These are phyloP conservation scores for Ecliptopera silaceata DNA, from an alignment of 2,888 invertebrate genomes.

Conservation along the genomic window DNA sequence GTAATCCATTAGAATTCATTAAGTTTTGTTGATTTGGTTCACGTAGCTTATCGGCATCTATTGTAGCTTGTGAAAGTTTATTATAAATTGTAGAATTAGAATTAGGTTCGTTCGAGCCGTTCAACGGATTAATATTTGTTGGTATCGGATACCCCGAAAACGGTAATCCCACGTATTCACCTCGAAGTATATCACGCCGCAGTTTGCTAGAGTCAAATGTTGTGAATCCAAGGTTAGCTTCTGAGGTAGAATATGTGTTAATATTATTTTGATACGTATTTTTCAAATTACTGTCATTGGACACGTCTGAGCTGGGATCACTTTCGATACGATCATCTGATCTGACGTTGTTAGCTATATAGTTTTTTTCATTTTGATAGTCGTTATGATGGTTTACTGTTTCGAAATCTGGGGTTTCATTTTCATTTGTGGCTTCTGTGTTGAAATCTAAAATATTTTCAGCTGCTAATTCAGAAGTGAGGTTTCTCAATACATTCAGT, in stretches of 20 bases:
- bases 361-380: neutral
- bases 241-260: neutral
- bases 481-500: constrained; percentile 23
- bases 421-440: constrained; percentile 7
- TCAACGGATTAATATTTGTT: neutral
- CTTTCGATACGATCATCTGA: neutral
- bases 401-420: neutral
- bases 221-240: neutral
- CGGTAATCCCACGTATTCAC: constrained; percentile 4
- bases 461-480: constrained; percentile 22
- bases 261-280: neutral
- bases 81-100: neutral
- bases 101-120: neutral
- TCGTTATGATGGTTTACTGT: neutral
- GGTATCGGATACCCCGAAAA: constrained; percentile 5
- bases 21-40: neutral
- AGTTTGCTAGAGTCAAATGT: constrained; percentile 16
- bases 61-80: constrained; percentile 10
- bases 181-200: constrained; percentile 12
- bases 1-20: constrained; percentile 1
- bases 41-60: neutral
- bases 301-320: neutral
- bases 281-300: neutral
- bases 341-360: neutral
- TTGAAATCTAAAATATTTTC: constrained; percentile 21